Evolutionary conservation across 2,888 invertebrate genomes (phyloP), one percentile per base, ranked within the genome.

Genomic region (Zhengitettix transpicula): DNA sequence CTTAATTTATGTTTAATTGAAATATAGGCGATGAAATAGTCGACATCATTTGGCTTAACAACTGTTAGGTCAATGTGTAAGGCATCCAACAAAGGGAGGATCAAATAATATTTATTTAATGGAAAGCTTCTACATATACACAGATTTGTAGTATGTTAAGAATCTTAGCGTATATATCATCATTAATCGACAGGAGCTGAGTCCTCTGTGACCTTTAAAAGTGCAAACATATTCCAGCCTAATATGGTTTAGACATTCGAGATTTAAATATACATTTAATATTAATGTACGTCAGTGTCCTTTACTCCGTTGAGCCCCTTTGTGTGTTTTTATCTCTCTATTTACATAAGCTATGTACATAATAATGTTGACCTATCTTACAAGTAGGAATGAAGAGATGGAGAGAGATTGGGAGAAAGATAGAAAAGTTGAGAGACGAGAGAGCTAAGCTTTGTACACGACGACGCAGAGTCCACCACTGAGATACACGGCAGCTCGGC

Each of bases 281-380:
- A 12, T 47, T 12, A 14, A n/a, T n/a, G n/a, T 47, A 47, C 2
- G 12, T 47, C n/a, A 47, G 14, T 47, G 47, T 47, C 47, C 9
- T 14, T 47, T 47, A 12, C 47, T 47, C n/a, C 12, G n/a, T n/a
- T 47, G n/a, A 12, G n/a, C 14, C n/a, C 47, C 28, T 28, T 47
- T 47, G 14, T 14, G 47, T n/a, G 12, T 47, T 14, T 47, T 47
- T 47, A 47, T 47, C n/a, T 47, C 12, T 47, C 12, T 55, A 55
- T 55, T 55, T 55, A 55, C 55, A 55, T 40, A 55, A 55, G 55
- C 55, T 55, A 55, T 55, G 41, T 55, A 55, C 55, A 55, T 47
- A n/a, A 55, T 40, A 28, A 28, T 28, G 28, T 28, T 55, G 14
- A 55, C 28, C 55, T 55, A 55, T 55, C 14, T 40, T 55, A 55